Base-by-base conservation (phyloP, 2,113 vertebrate species). In the Falcunculus frontatus region DNA sequence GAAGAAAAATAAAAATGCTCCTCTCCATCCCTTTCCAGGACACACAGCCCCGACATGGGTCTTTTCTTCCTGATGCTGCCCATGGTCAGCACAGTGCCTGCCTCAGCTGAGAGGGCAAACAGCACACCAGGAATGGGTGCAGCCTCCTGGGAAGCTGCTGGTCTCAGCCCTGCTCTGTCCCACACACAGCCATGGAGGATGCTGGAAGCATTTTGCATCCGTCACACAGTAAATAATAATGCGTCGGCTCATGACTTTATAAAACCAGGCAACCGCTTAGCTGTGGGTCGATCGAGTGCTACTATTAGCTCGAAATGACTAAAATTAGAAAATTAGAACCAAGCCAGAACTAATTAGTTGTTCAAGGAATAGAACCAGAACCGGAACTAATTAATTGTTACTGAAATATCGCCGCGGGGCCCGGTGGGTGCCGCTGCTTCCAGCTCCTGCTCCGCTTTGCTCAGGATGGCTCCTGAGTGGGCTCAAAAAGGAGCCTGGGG, bases 371-470 rank as follows among this genome's bases (percentile, higher is more conserved):
- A 84, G 93, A 95, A 95, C 84, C 94, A 95, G 96, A 95, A 95
- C 91, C 47, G 64, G 95, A 95, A 96, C 95, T 92, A 94, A 95
- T 97, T 93, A 96, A 97, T 93, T 95, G 94, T 62, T 63, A 27
- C 73, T 70, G 93, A 89, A 77, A 80, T 86, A 70, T n/a, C 12
- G 1, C 82, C 1, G 4, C 6, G 0, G 78, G 87, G 87, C 87
- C 59, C 35, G 11, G 83, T n/a, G 17, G 86, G 72, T 30, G 22
- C 93, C 0, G 13, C 84, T 0, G 35, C 93, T 93, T 70, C 91
- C 90, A 90, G 84, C 84, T 93, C 50, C 60, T 3, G 16, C 64
- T 73, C 59, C 0, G n/a, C 72, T 64, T 44, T 47, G 29, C 72
- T 90, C 4, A 0, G 42, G 81, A 87, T 82, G 84, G 13, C 39